These are phyloP conservation scores for Allygus modestus DNA, from an alignment of 2,888 invertebrate species.

Conservation along the genomic window DNA sequence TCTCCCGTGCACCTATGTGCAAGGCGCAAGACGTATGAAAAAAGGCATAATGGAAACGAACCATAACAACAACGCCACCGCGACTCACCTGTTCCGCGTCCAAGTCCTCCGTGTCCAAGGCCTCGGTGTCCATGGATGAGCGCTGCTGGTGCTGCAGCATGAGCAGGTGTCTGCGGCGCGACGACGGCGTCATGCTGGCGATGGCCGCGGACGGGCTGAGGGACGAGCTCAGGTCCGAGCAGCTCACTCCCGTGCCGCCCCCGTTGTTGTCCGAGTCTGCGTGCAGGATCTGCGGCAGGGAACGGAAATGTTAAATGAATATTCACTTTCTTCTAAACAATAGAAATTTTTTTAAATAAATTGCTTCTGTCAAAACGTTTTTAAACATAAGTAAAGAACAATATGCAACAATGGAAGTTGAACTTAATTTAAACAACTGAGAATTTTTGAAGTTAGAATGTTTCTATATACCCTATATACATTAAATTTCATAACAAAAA, in stretches of 20 bases:
- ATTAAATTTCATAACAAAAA: too few species aligned
- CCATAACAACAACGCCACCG: too few species aligned
- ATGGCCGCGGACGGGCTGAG: slow-evolving; percentile 77
- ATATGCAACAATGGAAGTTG: too few species aligned
- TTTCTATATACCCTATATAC: too few species aligned
- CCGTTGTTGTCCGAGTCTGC: slow-evolving; percentile 71
- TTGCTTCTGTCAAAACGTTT: too few species aligned
- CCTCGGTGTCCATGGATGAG: slow-evolving; percentile 91
- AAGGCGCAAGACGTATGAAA: too few species aligned
- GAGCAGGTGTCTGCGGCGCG: slow-evolving; percentile 86
- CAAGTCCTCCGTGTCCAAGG: slow-evolving; percentile 75
- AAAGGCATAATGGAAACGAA: too few species aligned
- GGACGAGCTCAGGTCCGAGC: slow-evolving; percentile 75
- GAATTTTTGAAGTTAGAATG: too few species aligned
- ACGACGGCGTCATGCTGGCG: slow-evolving; percentile 85
- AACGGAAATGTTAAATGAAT: background rate
- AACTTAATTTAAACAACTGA: too few species aligned
- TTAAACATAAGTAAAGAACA: background rate
- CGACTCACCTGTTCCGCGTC: slow-evolving; percentile 69
- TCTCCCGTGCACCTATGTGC: too few species aligned
- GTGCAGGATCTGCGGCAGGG: slow-evolving; percentile 69
- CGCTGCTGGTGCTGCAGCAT: slow-evolving; percentile 90
- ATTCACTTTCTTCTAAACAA: too few species aligned
- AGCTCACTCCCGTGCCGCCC: slow-evolving; percentile 72
- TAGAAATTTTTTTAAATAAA: too few species aligned